Base-by-base conservation (phyloP, 37 sponge, comb jelly and placozoan genomes). In the Chondrosia reniformis region DNA sequence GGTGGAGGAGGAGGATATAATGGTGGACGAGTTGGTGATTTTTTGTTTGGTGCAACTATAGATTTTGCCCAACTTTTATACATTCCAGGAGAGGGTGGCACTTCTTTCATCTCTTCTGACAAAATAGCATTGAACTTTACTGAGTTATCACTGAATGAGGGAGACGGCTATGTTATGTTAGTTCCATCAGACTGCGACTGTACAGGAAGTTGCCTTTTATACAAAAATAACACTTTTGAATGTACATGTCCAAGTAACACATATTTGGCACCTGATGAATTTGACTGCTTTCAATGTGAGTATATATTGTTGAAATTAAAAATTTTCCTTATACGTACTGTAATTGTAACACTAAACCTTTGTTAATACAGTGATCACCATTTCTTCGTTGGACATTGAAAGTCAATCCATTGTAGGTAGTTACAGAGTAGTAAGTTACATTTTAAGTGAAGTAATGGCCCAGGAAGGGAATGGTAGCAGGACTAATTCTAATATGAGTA, bases 121-220 rank as follows among this genome's bases (percentile, higher is more conserved):
- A 28, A 3, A 49, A 15, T 15, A 56, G 58, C 27, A 3, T 4
- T 2, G n/a, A 39, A 13, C 24, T 10, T 24, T 25, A 19, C n/a
- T 12, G 17, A 34, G 15, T 9, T 8, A 12, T 36, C 39, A 36
- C 12, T 79, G 5, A 58, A 76, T 22, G 59, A 46, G 34, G 78
- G 72, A 27, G 88, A 77, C 46, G 88, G 88, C 0, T 87, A 87
- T 73, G 75, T 87, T 21, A 71, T 78, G 4, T 74, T 87, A 2
- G 61, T 87, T 10, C 76, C 75, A 5, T 36, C 56, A 1, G 67
- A 87, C 79, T 87, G 88, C 77, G 78, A 73, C 13, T 87, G 88
- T 69, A 56, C 30, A 13, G 31, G 69, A 21, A 37, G 38, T n/a
- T 87, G 88, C 67, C 38, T n/a, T 0, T 40, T 87, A 13, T 45